Conservation (phyloP, 2,888 invertebrate species). For the Ophion costatus region DNA sequence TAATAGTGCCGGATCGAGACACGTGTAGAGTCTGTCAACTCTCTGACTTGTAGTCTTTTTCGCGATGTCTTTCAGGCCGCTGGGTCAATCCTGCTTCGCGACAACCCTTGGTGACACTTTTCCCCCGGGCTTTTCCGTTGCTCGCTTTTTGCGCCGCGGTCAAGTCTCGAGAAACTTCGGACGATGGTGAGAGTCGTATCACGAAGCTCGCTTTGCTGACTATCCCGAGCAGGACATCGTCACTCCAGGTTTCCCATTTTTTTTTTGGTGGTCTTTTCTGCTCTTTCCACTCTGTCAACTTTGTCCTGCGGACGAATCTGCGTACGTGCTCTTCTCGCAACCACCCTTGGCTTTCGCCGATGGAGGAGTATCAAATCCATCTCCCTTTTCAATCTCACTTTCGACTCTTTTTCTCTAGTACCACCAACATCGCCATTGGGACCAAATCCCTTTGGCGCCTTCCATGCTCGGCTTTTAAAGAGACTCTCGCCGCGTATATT, state of each 20-base stretch:
- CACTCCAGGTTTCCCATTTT: neutral
- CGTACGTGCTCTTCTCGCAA: neutral
- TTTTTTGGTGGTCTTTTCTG: neutral
- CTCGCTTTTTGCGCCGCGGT: neutral
- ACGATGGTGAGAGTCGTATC: too few relatives aligned
- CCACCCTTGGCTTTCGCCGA: neutral
- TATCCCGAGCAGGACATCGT: conserved; percentile 4
- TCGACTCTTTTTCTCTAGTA: conserved; percentile 10
- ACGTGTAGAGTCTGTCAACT: too few relatives aligned
- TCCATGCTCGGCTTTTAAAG: conserved; percentile 44
- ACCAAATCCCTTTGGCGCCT: conserved; percentile 1
- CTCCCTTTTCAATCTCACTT: neutral
- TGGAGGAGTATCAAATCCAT: neutral
- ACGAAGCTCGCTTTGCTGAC: neutral
- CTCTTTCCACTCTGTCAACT: neutral
- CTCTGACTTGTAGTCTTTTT: too few relatives aligned
- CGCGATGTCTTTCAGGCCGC: too few relatives aligned
- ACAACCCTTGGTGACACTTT: conserved; percentile 10
- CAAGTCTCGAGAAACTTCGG: neutral
- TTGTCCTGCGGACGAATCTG: neutral
- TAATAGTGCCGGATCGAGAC: too few relatives aligned
- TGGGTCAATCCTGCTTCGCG: conserved; percentile 10
- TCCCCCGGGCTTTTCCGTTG: neutral
- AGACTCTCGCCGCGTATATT: conserved; percentile 47
- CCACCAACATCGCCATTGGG: neutral